Evolutionary conservation across 2,797 vertebrate species (phyloP).

Genomic region (Sarcoramphus papa): DNA sequence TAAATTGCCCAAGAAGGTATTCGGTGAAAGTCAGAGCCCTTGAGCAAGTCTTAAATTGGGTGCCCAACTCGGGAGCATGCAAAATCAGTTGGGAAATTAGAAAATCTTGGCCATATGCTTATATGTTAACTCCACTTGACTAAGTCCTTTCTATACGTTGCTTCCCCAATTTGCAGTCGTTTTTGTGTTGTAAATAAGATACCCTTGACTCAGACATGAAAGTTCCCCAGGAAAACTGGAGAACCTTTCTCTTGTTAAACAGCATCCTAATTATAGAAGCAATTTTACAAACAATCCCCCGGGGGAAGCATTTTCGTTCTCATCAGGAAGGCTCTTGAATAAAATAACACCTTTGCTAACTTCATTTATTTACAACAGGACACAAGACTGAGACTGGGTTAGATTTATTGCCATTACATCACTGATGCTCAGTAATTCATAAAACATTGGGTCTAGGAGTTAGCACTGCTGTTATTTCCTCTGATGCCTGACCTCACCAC

Average conservation of each 20-base stretch:
- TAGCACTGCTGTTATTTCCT: constrained; percentile 73
- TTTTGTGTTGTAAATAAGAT: constrained; percentile 55
- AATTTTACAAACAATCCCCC: constrained; percentile 52
- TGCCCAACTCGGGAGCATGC: background rate
- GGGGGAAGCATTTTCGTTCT: background rate
- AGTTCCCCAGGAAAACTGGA: constrained; percentile 27
- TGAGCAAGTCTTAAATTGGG: background rate
- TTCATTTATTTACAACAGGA: constrained; percentile 68
- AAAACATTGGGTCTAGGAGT: constrained; percentile 68
- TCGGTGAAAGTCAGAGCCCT: background rate
- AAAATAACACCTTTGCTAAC: constrained; percentile 60
- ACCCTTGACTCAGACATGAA: constrained; percentile 18
- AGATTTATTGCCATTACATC: constrained; percentile 73
- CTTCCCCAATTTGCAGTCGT: constrained; percentile 24
- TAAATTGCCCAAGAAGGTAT: background rate
- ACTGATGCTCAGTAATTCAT: constrained; percentile 73
- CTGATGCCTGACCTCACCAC: constrained; percentile 72
- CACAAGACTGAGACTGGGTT: constrained; percentile 55
- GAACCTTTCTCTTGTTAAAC: constrained; percentile 32
- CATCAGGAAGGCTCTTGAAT: constrained; percentile 48
- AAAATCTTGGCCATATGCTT: constrained; percentile 33
- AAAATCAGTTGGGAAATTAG: constrained; percentile 38
- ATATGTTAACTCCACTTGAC: constrained; percentile 31
- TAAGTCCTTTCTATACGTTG: constrained; percentile 25
- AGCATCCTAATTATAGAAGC: constrained; percentile 40